Conservation (phyloP, 2,113 vertebrate genomes). For the Butorides virescens region DNA sequence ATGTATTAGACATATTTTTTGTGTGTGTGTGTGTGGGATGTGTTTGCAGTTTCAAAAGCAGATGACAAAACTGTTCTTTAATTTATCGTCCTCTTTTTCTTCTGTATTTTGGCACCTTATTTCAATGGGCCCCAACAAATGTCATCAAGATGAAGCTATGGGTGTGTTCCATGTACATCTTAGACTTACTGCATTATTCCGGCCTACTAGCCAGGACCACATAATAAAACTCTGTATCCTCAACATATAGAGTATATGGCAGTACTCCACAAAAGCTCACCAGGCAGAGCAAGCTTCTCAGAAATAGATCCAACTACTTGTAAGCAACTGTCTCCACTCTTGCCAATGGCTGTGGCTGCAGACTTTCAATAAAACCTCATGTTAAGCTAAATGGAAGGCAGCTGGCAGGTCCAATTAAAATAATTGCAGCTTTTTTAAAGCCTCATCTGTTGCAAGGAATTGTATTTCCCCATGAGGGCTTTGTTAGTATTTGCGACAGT, state of each 20-base stretch:
- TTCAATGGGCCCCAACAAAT: not conserved
- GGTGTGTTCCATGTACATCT: not conserved
- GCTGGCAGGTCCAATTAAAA: conserved; percentile 2
- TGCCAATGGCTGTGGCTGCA: not conserved
- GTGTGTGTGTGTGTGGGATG: not conserved
- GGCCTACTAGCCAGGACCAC: not conserved
- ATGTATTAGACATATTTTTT: not conserved
- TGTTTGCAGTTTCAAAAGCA: not conserved
- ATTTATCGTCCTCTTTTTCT: not conserved
- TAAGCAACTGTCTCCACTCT: not conserved
- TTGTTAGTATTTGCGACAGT: not conserved
- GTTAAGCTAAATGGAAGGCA: conserved; percentile 27
- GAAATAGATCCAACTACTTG: not conserved
- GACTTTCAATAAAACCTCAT: not conserved
- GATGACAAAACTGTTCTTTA: not conserved
- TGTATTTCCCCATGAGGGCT: not conserved
- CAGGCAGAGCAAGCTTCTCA: not conserved
- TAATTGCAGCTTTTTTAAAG: not conserved
- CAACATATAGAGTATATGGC: not conserved
- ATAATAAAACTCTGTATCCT: not conserved
- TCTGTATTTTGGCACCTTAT: not conserved
- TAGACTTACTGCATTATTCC: not conserved
- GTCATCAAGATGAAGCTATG: not conserved
- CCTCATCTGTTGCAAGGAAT: not conserved
- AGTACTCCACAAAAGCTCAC: not conserved